Conservation (phyloP, 2,113 vertebrate genomes). For the Catharus fuscescens region DNA sequence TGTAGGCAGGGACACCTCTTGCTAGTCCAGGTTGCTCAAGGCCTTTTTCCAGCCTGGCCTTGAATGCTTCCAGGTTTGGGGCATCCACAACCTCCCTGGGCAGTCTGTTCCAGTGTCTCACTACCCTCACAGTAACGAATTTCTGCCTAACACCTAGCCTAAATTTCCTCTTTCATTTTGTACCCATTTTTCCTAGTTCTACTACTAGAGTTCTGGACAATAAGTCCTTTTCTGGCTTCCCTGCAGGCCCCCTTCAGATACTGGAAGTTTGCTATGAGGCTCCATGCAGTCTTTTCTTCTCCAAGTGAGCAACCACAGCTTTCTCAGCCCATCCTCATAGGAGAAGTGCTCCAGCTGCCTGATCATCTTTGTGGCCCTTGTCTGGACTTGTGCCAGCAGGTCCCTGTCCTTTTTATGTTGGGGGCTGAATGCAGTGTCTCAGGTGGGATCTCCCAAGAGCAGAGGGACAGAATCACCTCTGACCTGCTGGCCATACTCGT, state of each 20-base stretch:
- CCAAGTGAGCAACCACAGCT: not conserved
- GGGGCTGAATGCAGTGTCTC: not conserved
- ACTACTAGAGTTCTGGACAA: not conserved
- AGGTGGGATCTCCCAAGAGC: not conserved
- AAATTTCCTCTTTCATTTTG: not conserved
- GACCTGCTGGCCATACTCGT: fast-evolving
- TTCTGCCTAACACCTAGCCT: not conserved
- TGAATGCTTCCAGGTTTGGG: not conserved
- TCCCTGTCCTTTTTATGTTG: too few relatives aligned
- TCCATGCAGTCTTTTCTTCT: not conserved
- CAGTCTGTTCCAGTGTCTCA: not conserved
- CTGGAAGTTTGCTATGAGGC: not conserved
- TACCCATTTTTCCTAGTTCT: not conserved
- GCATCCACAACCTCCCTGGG: not conserved
- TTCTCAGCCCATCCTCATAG: not conserved
- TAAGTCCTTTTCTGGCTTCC: not conserved
- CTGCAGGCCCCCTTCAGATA: not conserved
- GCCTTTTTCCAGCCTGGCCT: not conserved
- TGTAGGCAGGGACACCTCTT: not conserved
- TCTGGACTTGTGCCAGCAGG: not conserved
- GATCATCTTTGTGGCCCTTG: not conserved
- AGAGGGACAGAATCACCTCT: not conserved
- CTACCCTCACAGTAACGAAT: not conserved
- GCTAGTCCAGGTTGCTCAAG: not conserved
- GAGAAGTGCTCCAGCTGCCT: not conserved